Conservation (phyloP, 2,888 invertebrate genomes). For the Odontothrips loti region DNA sequence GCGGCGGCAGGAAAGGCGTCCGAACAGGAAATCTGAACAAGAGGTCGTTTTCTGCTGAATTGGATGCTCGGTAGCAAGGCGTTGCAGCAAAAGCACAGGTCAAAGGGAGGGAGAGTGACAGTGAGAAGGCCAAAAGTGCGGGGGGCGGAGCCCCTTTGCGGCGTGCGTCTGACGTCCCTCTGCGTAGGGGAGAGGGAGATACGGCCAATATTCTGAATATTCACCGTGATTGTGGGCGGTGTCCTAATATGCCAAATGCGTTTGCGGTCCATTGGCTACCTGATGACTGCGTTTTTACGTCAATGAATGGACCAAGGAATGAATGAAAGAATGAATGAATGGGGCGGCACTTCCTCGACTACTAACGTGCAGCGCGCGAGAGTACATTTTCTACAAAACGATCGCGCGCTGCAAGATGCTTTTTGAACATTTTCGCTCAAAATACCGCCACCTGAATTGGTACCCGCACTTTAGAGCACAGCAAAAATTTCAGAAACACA, state of each 20-base stretch:
- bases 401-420: background rate
- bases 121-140: background rate
- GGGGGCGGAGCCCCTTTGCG: background rate
- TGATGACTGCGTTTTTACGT: background rate
- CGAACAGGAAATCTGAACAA: background rate
- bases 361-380: background rate
- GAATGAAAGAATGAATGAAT: background rate
- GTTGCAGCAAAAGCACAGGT: background rate
- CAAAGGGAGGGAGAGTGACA: background rate
- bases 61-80: background rate
- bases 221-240: background rate
- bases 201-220: background rate
- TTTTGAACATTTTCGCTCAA: background rate
- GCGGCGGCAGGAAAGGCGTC: background rate
- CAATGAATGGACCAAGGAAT: background rate
- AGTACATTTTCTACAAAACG: too few relatives aligned
- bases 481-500: too few relatives aligned
- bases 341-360: background rate
- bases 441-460: too few relatives aligned
- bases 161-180: background rate
- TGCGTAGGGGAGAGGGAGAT: background rate
- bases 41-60: constrained; percentile 16
- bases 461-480: too few relatives aligned
- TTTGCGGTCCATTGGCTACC: background rate
- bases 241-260: background rate